Evolutionary conservation across 2,888 invertebrate genomes (phyloP), one percentile per base, ranked within the genome.

Genomic region (Lysandra bellargus): DNA sequence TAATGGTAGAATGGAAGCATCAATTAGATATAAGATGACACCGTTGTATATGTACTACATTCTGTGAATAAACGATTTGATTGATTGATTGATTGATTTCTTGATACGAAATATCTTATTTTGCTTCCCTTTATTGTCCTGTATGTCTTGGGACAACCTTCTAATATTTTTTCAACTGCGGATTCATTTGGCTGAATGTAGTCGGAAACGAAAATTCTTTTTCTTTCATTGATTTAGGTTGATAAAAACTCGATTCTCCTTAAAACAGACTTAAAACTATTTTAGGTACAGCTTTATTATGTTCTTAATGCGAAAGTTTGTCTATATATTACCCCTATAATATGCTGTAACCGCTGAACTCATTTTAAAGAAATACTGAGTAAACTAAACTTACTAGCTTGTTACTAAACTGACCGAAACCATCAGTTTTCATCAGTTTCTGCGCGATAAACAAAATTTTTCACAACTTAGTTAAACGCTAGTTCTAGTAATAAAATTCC

Each of bases 121-220:
- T 69, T 37, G 69, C 37, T 69, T 37, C 37, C 30, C 69, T 69
- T 69, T 69, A 69, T 37, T 69, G 69, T 69, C 14, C 14, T 33
- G 37, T 69, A 69, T 69, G 69, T 69, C 33, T 69, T 33, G 69
- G 69, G 69, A 69, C 69, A 37, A 14, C 69, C 33, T 69, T 64
- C 30, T 64, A 30, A 69, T 69, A 64, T 69, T 69, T 69, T 69
- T 69, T 69, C 69, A 69, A 37, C 33, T 64, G 64, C 4, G 30
- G 30, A 64, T 64, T 64, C 9, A 69, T 69, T 69, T 17, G 33
- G 4, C 5, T 33, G 14, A 14, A 5, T 33, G 23, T 5, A 69
- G 17, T 69, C 14, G 14, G 5, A 33, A 23, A 61, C 2, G 9
- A 23, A n/a, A 23, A 30, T 69, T 37, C 1, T 33, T 69, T 17